Evolutionary conservation across 2,797 vertebrate genomes (phyloP), one percentile per base, ranked within the genome.

Genomic region (Poeciliopsis paucimaculata): DNA sequence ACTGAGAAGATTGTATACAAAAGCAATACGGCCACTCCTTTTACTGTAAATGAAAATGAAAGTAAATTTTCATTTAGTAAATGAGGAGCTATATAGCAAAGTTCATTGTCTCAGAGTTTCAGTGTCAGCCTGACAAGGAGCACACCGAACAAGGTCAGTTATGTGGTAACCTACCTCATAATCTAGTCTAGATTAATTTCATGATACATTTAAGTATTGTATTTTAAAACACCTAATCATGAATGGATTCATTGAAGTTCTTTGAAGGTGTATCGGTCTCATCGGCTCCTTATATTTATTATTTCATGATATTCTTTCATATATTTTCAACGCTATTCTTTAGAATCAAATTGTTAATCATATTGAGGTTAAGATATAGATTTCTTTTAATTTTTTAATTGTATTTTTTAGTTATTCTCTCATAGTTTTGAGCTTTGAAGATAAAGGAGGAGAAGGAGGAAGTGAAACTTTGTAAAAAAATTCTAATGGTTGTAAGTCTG

Each of bases 1-100:
- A 36, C 16, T 34, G 6, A 64, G 60, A 34, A 64, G 11, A 0
- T 47, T 26, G 15, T 6, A 2, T 68, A 64, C 39, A 26, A 41
- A 26, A 28, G 4, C 5, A 45, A 53, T n/a, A 39, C 6, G 70
- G 73, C 34, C 80, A 39, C 80, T 1, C 82, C 80, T 26, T 10
- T 68, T 4, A 23, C 41, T 0, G 46, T 74, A 80, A 82, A 72
- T 75, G 60, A 86, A 84, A 88, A 20, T 1, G 70, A 88, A 86
- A 88, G 60, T 74, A 1, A 41, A 41, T 41, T 10, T 41, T 41
- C 8, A 41, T 41, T 41, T 9, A 41, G 41, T 41, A 41, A 41
- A 10, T 0, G 2, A 18, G 45, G 7, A 26, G 10, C 8, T 73
- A 46, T 66, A 28, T 28, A 72, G 71, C 1, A 1, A 0, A 6